Conservation (phyloP, 2,797 vertebrate genomes). For the Clarias laeviceps region DNA sequence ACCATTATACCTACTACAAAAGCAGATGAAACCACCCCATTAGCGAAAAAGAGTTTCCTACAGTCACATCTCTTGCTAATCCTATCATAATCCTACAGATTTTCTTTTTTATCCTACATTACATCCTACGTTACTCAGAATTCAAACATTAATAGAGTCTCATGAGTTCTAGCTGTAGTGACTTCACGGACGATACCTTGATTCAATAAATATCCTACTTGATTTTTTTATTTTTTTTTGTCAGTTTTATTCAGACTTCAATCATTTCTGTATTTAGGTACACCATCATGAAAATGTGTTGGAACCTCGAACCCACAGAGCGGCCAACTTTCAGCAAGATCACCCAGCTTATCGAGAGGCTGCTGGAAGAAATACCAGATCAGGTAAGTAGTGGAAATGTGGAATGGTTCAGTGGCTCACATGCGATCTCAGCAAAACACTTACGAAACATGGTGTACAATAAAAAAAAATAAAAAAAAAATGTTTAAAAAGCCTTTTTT, state of each 20-base stretch:
- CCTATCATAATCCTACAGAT: not conserved
- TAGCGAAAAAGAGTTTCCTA: not conserved
- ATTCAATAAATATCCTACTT: not conserved
- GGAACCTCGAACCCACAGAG: constrained; percentile 87
- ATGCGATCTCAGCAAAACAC: not conserved
- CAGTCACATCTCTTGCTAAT: not conserved
- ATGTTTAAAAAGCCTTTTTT: not conserved
- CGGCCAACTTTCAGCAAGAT: constrained; percentile 91
- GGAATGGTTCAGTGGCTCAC: not conserved
- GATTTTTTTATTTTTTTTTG: not conserved
- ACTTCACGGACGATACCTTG: not conserved
- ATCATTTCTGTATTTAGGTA: constrained; percentile 78
- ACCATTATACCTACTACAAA: too few relatives aligned
- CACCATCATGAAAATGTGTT: constrained; percentile 92
- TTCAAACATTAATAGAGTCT: not conserved
- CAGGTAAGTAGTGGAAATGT: constrained; percentile 65
- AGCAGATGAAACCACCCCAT: not conserved
- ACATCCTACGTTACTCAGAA: not conserved
- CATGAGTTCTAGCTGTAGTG: not conserved
- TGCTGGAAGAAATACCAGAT: constrained; percentile 73
- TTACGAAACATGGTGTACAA: not conserved
- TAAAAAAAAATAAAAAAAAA: not conserved
- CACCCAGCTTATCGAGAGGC: constrained; percentile 81
- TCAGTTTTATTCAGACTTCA: not conserved
- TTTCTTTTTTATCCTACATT: not conserved